Conservation (phyloP, 37 sponge, comb jelly and placozoan species). For the Mnemiopsis leidyi region DNA sequence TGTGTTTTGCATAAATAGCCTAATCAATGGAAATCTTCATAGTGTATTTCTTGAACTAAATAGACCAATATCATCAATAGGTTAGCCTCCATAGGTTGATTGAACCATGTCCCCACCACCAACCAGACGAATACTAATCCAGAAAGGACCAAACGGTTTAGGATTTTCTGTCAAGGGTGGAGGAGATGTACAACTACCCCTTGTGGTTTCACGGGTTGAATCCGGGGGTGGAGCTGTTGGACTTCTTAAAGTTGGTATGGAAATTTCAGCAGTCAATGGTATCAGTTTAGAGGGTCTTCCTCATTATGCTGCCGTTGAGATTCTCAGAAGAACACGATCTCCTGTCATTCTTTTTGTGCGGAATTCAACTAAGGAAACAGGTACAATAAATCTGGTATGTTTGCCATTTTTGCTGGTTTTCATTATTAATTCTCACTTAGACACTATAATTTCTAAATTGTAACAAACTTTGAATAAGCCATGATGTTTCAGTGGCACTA, state of each 20-base stretch:
- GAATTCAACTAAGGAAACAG: neutral
- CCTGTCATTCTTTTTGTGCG: slow-evolving; percentile 46
- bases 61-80: neutral
- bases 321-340: slow-evolving; percentile 49
- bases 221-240: slow-evolving; percentile 52
- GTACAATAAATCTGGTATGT: too few relatives aligned
- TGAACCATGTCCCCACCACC: slow-evolving; percentile 24
- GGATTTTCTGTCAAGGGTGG: slow-evolving; percentile 58
- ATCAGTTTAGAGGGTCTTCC: slow-evolving; percentile 17
- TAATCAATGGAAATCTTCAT: too few relatives aligned
- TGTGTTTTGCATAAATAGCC: too few relatives aligned
- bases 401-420: too few relatives aligned
- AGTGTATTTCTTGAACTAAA: too few relatives aligned
- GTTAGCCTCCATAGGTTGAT: neutral
- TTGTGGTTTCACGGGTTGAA: slow-evolving; percentile 32
- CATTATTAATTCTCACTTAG: too few relatives aligned
- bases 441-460: too few relatives aligned
- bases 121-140: slow-evolving; percentile 31
- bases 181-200: slow-evolving; percentile 23
- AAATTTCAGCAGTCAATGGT: slow-evolving; percentile 43
- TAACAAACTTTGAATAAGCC: too few relatives aligned
- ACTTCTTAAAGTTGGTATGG: slow-evolving; percentile 50
- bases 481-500: neutral
- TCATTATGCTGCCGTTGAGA: slow-evolving; percentile 60
- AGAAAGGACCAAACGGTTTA: slow-evolving; percentile 49